Percentiles rank a stretch among this genome's conserved stretches.
phyloP scores from a whole-genome alignment of 2,888 invertebrate genomes.

The Caenorhabditis sp. region DNA sequence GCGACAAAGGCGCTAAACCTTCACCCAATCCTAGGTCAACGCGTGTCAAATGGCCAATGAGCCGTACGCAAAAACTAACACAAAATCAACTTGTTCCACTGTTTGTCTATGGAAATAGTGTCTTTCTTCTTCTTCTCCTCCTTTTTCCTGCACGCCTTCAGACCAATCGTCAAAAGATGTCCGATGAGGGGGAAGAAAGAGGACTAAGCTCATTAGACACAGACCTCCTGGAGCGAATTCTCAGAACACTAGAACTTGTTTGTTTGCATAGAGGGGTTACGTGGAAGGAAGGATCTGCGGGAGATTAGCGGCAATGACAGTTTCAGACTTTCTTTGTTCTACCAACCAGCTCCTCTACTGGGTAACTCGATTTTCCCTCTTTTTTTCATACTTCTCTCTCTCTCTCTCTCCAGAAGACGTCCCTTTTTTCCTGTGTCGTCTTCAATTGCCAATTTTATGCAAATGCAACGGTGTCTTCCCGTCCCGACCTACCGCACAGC shows the following conservation, averaged over 20 bases:
- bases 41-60: constrained; percentile 56
- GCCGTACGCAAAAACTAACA: constrained; percentile 58
- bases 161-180: background rate
- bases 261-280: constrained; percentile 20
- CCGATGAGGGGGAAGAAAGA: background rate
- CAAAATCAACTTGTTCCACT: constrained; percentile 1
- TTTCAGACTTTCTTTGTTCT: background rate
- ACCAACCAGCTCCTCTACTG: constrained; percentile 11
- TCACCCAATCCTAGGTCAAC: constrained; percentile 17
- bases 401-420: background rate
- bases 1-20: constrained; percentile 36
- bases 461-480: constrained; percentile 54
- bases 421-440: background rate
- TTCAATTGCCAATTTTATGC: constrained; percentile 29
- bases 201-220: constrained; percentile 45
- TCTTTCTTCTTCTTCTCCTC: constrained; percentile 3
- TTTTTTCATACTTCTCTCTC: constrained; percentile 24
- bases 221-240: constrained; percentile 35
- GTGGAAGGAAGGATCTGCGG: background rate
- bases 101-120: constrained; percentile 44
- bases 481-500: constrained; percentile 42
- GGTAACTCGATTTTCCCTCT: constrained; percentile 1
- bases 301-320: background rate
- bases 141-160: constrained; percentile 3
- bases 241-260: constrained; percentile 27